A percentile compares a stretch with the other conserved stretches of the same genome.
Evolutionary conservation across 1,140 invertebrate species (phyloP).

Genomic region (Campoletis sonorensis): DNA sequence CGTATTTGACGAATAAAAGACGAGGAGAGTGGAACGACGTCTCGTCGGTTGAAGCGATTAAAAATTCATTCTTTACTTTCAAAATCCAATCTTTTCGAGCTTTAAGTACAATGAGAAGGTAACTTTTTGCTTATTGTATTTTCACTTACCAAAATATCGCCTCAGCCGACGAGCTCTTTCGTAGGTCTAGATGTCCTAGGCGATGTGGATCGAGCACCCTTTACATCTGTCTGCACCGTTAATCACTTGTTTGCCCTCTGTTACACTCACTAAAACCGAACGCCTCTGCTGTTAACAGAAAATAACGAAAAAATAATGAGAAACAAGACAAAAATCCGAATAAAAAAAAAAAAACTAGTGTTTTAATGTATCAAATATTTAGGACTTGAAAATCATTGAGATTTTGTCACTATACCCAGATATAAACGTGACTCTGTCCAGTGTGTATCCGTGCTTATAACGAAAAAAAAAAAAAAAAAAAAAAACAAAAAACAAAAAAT

Average conservation of each 20-base stretch:
- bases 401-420: constrained; percentile 30
- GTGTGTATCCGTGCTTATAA: constrained; percentile 27
- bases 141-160: constrained; percentile 17
- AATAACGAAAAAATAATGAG: constrained; percentile 55
- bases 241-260: constrained; percentile 73
- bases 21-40: constrained; percentile 16
- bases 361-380: background rate
- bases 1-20: constrained; percentile 4
- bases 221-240: constrained; percentile 74
- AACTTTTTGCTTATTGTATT: too few relatives aligned
- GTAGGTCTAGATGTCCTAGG: constrained; percentile 70
- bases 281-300: constrained; percentile 56
- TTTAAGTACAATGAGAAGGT: too few relatives aligned
- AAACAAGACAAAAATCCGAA: background rate
- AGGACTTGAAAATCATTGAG: constrained; percentile 15
- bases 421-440: constrained; percentile 33
- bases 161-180: constrained; percentile 39
- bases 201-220: constrained; percentile 73
- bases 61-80: too few relatives aligned
- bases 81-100: too few relatives aligned
- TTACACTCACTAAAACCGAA: constrained; percentile 51
- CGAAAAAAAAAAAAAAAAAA: background rate
- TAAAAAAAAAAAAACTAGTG: too few relatives aligned
- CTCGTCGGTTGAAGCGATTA: constrained; percentile 30
- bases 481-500: background rate